Base-by-base conservation (phyloP, 2,888 invertebrate genomes). In the Reticulitermes lucifugus region DNA sequence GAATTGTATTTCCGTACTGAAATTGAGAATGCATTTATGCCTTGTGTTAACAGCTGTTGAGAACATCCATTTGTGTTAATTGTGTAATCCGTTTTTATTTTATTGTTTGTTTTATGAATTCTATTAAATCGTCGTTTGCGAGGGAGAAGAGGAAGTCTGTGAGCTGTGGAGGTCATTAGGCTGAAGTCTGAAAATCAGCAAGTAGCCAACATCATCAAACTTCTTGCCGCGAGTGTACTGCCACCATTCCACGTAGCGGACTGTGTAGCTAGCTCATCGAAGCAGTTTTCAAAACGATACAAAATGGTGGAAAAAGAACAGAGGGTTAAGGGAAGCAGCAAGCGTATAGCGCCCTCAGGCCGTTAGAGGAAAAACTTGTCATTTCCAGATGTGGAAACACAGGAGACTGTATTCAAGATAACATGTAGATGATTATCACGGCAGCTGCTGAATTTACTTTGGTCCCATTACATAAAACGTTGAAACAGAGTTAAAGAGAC, bases 251-350 rank as follows among this genome's bases (percentile, higher is more conserved):
- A 4, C 18, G 55, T 25, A 79, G 18, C 21, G 41, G 43, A 41
- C 22, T 22, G 43, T 22, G 75, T 22, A 35, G 25, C 55, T 22
- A 55, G 25, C 29, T 55, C 79, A 55, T 79, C 55, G 79, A 79
- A 79, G 55, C 55, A 79, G 55, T 51, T 79, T 55, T 79, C 55
- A 79, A 55, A 79, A 51, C 25, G 55, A 79, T 79, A 79, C 55
- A 79, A 55, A 79, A 55, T 79, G 79, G 79, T 79, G 55, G 79
- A 79, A 79, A 43, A 79, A 79, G 51, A 55, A 55, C 70, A 55
- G 51, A 18, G 18, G 55, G 5, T 18, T 18, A 46, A 46, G 10
- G 46, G 46, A 79, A 79, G 79, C n/a, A 79, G 79, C 79, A 46
- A 79, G 79, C 51, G 43, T 46, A n/a, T 46, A 22, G 51, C 29